These are phyloP conservation scores for Nematopogon swammerdamellus DNA, from an alignment of 2,888 invertebrate species.

Conservation along the genomic window DNA sequence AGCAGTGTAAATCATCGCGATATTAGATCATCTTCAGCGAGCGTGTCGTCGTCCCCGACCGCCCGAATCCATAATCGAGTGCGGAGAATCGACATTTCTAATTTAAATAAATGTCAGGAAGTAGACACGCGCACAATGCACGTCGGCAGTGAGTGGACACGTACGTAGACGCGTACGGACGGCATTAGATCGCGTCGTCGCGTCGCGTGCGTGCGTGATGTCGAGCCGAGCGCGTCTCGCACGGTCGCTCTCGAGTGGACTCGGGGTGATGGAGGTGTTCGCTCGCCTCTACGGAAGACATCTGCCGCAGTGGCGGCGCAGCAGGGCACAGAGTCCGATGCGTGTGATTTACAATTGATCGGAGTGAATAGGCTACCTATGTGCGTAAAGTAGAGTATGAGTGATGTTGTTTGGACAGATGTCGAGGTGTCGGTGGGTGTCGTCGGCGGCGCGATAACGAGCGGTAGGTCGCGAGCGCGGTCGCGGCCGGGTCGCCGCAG, in stretches of 20 bases:
- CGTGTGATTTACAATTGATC: background rate
- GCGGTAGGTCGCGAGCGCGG: too few relatives aligned
- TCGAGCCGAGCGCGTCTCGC: too few relatives aligned
- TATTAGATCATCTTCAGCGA: background rate
- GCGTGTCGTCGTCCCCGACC: too few relatives aligned
- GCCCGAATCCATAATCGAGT: background rate
- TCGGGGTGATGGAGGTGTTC: too few relatives aligned
- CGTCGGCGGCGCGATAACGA: constrained; percentile 22
- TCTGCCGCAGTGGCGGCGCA: too few relatives aligned
- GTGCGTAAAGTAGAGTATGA: background rate
- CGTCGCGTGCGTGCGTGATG: too few relatives aligned
- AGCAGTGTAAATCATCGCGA: background rate
- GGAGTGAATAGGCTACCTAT: background rate
- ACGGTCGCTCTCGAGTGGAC: too few relatives aligned
- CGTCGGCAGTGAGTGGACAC: background rate
- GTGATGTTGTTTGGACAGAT: background rate
- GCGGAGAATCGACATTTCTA: background rate
- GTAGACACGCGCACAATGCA: background rate
- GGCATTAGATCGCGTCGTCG: too few relatives aligned
- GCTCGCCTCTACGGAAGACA: too few relatives aligned
- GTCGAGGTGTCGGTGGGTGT: constrained; percentile 5
- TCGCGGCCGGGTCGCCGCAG: constrained; percentile 16
- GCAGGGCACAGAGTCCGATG: background rate
- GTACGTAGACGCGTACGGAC: too few relatives aligned
- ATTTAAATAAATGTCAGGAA: background rate